These are phyloP conservation scores for Nycticebus coucang DNA, from an alignment of 2,113 vertebrate genomes.

Conservation along the genomic window DNA sequence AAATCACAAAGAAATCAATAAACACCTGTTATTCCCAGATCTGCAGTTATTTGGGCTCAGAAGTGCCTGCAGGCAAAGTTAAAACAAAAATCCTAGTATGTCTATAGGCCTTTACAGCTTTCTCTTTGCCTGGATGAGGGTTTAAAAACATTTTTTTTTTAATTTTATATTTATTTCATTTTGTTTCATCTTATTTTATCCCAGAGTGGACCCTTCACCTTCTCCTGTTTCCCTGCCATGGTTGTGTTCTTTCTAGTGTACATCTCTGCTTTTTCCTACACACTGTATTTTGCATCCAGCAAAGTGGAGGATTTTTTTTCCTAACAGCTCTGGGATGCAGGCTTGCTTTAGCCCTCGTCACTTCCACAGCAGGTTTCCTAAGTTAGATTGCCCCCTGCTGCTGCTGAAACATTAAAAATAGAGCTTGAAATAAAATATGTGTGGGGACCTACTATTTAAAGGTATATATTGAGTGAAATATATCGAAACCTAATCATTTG, in stretches of 20 bases:
- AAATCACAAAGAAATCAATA: slow-evolving; percentile 81
- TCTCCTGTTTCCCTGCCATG: slow-evolving; percentile 64
- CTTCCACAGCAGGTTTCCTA: slow-evolving; percentile 74
- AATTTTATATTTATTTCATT: slow-evolving; percentile 77
- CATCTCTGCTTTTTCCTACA: slow-evolving; percentile 38
- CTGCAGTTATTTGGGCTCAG: slow-evolving; percentile 79
- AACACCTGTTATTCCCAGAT: slow-evolving; percentile 83
- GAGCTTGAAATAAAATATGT: slow-evolving; percentile 56
- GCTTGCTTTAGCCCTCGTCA: slow-evolving; percentile 33
- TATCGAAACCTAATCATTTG: background rate
- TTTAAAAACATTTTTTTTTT: slow-evolving; percentile 50
- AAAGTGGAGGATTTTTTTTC: slow-evolving; percentile 40
- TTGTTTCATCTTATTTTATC: slow-evolving; percentile 73
- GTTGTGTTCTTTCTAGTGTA: slow-evolving; percentile 69
- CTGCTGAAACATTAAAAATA: slow-evolving; percentile 74
- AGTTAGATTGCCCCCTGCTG: slow-evolving; percentile 85
- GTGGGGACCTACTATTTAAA: slow-evolving; percentile 42
- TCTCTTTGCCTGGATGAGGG: slow-evolving; percentile 57
- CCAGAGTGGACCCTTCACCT: slow-evolving; percentile 54
- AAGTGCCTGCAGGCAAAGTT: slow-evolving; percentile 81
- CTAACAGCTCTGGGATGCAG: slow-evolving; percentile 45
- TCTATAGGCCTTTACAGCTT: slow-evolving; percentile 72
- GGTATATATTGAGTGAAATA: background rate
- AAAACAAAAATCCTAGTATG: slow-evolving; percentile 73
- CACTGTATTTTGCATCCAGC: slow-evolving; percentile 66